Evolutionary conservation across 2,113 vertebrate genomes (phyloP), one percentile per base, ranked within the genome.

Genomic region (Gobiocypris rarus): DNA sequence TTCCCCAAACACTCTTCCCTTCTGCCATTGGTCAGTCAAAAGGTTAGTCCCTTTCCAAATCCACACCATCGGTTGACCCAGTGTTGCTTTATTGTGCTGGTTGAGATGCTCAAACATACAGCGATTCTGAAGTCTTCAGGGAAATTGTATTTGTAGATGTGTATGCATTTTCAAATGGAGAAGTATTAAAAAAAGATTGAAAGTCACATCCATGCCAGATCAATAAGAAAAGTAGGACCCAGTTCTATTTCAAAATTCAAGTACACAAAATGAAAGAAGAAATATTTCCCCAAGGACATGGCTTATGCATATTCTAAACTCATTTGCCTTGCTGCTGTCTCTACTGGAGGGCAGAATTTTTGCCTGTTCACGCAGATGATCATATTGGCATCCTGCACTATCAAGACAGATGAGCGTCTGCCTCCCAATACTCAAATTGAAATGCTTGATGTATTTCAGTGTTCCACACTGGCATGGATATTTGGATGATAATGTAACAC

Each of bases 391-490:
- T 31, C 73, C 48, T 5, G 14, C 45, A 10, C 15, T 15, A 52
- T 75, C 14, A 31, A 75, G 73, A 75, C 24, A 52, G 45, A 52
- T 52, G 73, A 75, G 14, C 26, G 8, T 61, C 38, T 78, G 75
- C 22, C 22, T 78, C 22, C 54, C 54, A 24, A 14, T 61, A 26
- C 56, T 43, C 54, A 78, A 78, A 78, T 14, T 9, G 4, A 61
- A 78, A 78, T 41, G 56, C 54, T 43, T 78, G 56, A 61, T 78
- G 38, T 41, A 61, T 43, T 76, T 78, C 56, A 2, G 19, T 15
- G 75, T 61, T 75, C 48, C 26, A 28, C 13, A 5, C 1, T 61
- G 22, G 9, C 45, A 43, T 17, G 34, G n/a, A 43, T 15, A 9
- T 56, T 58, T n/a, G 34, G 52, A n/a, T 1, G 1, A 8, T 77